Base-by-base conservation (phyloP, 2,888 invertebrate genomes). In the Hypena proboscidalis region DNA sequence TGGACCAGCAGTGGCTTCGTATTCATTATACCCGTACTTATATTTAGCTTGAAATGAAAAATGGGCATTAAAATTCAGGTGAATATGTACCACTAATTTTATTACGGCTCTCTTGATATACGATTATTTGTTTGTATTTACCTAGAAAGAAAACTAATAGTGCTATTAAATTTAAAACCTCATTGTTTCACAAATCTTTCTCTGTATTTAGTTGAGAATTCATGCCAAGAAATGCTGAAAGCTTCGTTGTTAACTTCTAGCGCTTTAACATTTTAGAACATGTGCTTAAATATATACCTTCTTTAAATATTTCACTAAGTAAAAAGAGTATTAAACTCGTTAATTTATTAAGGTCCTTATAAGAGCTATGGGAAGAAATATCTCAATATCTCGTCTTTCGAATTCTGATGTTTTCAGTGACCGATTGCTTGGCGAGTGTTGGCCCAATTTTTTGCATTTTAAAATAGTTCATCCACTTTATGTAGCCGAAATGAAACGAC, bases 11-110 rank as follows among this genome's bases (percentile, higher is more conserved):
- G 43, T 44, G 58, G 52, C 61, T 58, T 59, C 64, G 65, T 61
- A 66, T 68, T 69, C 61, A 58, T 52, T 55, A 64, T 47, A 44
- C 66, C 64, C 72, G 61, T 64, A 44, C 66, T 66, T 73, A 63
- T 64, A 71, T 68, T 65, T 61, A 59, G 50, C 59, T 69, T 59
- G 62, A 68, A 67, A 69, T 72, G 58, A 70, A 58, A 58, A 53
- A 59, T 64, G 44, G 50, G 27, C 39, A 53, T 55, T 45, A 62
- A 59, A n/a, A 62, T 48, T 47, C 37, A 46, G 43, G 31, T 46
- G 36, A 41, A 48, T 44, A 42, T 42, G 19, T 33, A 30, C 29
- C 37, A 17, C 15, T 54, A 35, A 40, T 52, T 61, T 54, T 51
- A 46, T 56, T 50, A 36, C n/a, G 43, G 31, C 27, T 32, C 3